Percentiles rank a stretch among this genome's conserved stretches.
Evolutionary conservation across 2,113 vertebrate species (phyloP).

Genomic region (Raja brachyura): DNA sequence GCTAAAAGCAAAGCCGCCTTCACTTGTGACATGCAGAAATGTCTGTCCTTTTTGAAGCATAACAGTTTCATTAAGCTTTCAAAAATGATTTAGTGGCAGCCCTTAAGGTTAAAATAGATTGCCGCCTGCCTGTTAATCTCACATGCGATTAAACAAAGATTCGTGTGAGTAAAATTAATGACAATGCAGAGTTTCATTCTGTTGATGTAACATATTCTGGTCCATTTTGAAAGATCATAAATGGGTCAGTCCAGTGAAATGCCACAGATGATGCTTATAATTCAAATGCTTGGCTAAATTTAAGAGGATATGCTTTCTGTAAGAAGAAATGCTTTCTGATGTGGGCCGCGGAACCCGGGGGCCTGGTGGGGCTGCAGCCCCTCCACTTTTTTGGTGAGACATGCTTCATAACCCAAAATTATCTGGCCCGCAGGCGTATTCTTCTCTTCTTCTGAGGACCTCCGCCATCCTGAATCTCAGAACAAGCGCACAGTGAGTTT

Average conservation of each 20-base stretch:
- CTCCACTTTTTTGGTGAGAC: too few species aligned
- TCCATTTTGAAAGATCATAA: background rate
- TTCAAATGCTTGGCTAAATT: background rate
- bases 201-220: background rate
- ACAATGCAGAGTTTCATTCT: background rate
- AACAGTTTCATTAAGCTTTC: background rate
- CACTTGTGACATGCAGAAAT: background rate
- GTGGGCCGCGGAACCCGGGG: too few species aligned
- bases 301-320: background rate
- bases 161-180: background rate
- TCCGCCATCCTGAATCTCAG: too few species aligned
- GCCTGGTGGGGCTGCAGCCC: too few species aligned
- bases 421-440: too few species aligned
- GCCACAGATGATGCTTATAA: background rate
- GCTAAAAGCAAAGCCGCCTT: conserved; percentile 14
- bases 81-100: background rate
- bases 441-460: too few species aligned
- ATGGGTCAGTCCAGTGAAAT: background rate
- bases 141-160: background rate
- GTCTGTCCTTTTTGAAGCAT: background rate
- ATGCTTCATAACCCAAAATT: too few species aligned
- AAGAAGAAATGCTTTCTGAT: too few species aligned
- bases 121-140: background rate
- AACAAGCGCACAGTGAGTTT: too few species aligned
- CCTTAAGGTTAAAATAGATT: background rate